Base-by-base conservation (phyloP, 1,140 invertebrate genomes). In the Macrobrachium rosenbergii region DNA sequence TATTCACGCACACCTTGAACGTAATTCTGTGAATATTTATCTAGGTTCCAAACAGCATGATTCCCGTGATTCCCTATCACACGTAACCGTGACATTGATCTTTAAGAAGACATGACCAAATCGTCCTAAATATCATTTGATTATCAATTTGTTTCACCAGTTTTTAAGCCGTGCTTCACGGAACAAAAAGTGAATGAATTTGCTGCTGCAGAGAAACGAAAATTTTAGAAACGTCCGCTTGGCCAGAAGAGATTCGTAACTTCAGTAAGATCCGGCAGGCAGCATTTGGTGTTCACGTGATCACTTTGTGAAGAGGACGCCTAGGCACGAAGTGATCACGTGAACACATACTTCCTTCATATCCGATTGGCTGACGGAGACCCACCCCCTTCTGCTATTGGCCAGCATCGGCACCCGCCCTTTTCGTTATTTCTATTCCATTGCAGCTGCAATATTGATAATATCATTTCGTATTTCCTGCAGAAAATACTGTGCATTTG, bases 1-100 rank as follows among this genome's bases (percentile, higher is more conserved):
- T 64, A 87, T 81, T 87, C 78, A 87, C 84, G 77, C 84, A 87
- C 84, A 78, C 78, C 73, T 63, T 80, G 84, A 87, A 80, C 84
- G 77, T 80, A 80, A 2, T 5, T 11, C 17, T 80, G 19, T 11
- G 77, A 69, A 67, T 67, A 23, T 43, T 63, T 73, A 83, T 10
- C 60, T 64, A 5, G 21, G 23, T 37, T 12, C 23, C 17, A 62
- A 43, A 28, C n/a, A 17, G 8, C 60, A 8, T 64, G n/a, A 21
- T 17, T 37, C 5, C 23, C 28, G 17, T 16, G 14, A 23, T 58
- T 23, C 12, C 19, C 1, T 45, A 62, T 16, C 12, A 21, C 0
- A 11, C 5, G 17, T 14, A 21, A 52, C 8, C 14, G 10, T 2
- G 14, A 12, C 0, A 43, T 58, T 37, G n/a, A 23, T 73, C 62